Evolutionary conservation across 1,140 invertebrate species (phyloP), one percentile per base, ranked within the genome.

Genomic region (Drosophila erecta): DNA sequence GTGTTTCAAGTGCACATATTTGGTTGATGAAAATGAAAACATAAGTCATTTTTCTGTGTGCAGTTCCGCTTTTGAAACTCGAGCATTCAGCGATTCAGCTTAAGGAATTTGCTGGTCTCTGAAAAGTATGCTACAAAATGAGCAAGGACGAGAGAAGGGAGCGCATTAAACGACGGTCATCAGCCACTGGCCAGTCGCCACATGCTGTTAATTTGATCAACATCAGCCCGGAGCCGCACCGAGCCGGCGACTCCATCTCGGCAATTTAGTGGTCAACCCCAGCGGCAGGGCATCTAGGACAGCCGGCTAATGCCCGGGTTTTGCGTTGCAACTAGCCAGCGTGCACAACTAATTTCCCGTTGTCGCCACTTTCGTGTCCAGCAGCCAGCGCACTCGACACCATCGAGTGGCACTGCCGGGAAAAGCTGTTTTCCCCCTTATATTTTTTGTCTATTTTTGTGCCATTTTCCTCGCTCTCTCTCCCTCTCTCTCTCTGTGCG

Each of bases 131-230:
- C 81, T 61, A 73, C 43, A 50, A 60, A 76, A 79, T 57, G 14
- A 24, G 47, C 14, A 41, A 43, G 37, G 17, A 41, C 24, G 37
- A 30, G 47, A 15, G 38, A 14, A 15, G 38, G 24, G 17, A 38
- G 33, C 20, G 62, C 56, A 69, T 61, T 77, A 77, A 60, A 60
- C 37, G 40, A 33, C 56, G 51, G 43, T 33, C 74, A 27, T 30
- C 74, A 76, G 74, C 62, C 74, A 76, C 62, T 76, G 61, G 73
- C 60, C 53, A 60, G 56, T 76, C 56, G 73, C 79, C 79, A 87
- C 83, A 86, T 86, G 83, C 79, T 86, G 75, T 83, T 86, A 86
- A 86, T 86, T 86, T 86, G 83, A 86, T 86, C 84, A 86, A 79
- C 83, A 89, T 67, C 70, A 46, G 67, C 44, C 54, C 20, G 38